phyloP scores from a whole-genome alignment of 2,797 vertebrate genomes.

The Podarcis lilfordi region DNA sequence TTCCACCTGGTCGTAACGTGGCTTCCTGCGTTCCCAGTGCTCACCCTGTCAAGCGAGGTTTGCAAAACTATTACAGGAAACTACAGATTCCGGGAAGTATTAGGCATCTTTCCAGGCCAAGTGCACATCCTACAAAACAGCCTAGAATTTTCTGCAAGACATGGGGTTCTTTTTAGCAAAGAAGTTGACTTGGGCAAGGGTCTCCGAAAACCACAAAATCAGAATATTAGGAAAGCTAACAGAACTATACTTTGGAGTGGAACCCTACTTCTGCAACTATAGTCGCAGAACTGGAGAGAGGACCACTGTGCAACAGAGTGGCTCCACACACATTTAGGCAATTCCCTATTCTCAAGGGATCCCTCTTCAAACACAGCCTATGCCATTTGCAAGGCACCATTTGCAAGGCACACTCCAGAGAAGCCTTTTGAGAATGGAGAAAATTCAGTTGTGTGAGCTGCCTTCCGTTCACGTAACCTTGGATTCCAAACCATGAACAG shows the following conservation, averaged over 20 bases:
- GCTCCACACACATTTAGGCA: not conserved
- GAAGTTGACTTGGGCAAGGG: not conserved
- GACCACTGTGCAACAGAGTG: not conserved
- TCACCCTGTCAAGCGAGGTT: not conserved
- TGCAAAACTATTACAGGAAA: not conserved
- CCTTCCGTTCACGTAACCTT: too few relatives aligned
- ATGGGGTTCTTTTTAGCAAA: too few relatives aligned
- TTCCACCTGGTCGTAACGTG: not conserved
- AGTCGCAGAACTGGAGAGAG: too few relatives aligned
- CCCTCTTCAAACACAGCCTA: not conserved
- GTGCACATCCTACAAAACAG: not conserved
- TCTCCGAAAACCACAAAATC: not conserved
- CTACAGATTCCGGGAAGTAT: not conserved
- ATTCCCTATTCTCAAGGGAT: not conserved
- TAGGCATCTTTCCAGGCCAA: not conserved
- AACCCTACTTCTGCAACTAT: too few relatives aligned
- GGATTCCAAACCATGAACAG: not conserved
- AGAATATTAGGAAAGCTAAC: too few relatives aligned
- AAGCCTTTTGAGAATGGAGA: not conserved
- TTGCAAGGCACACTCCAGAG: too few relatives aligned
- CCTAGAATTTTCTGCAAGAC: not conserved
- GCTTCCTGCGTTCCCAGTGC: not conserved
- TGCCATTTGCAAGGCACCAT: not conserved
- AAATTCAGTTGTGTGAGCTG: not conserved
- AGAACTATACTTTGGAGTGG: too few relatives aligned